Evolutionary conservation across 2,113 vertebrate genomes (phyloP), one percentile per base, ranked within the genome.

Genomic region (Sinocyclocheilus anshuiensis): DNA sequence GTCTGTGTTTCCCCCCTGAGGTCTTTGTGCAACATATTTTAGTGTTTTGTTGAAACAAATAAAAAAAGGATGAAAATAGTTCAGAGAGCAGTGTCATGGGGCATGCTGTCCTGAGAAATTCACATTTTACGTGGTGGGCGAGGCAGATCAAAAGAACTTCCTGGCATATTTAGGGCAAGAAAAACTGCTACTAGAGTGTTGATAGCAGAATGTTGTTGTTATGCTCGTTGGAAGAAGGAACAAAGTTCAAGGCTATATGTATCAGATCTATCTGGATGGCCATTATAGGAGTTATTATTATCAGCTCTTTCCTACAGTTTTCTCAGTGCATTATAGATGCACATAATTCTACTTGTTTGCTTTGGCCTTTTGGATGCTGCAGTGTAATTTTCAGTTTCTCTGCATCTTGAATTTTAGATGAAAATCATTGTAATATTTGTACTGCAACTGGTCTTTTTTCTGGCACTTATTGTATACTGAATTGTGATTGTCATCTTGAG

Each of bases 121-220:
- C 79, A 29, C 39, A 18, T 29, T 69, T 29, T 53, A 82, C 42
- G 1, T 22, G 39, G 24, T 29, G 42, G n/a, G 36, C 39, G 2
- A 26, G 57, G 12, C 12, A 42, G 36, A 82, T 82, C 61, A 69
- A 69, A 82, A 82, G 13, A 13, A 20, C 42, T 69, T 82, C 26
- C 61, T 67, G 39, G 16, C 39, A 1, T 67, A 65, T 81, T 65
- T 48, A 22, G 79, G 39, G n/a, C 61, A 69, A 82, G 63, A 53
- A 33, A 81, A 33, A 59, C 2, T 13, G 24, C 45, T 53, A 53
- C 45, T 36, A 13, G 77, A 22, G 3, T 61, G 10, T 39, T 61
- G 55, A 61, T n/a, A n/a, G 33, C 20, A 3, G 8, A 67, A 67
- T 45, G 13, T 33, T 6, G n/a, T 48, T 81, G n/a, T 48, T 81